phyloP scores from a whole-genome alignment of 2,797 vertebrate species.

The Muscicapa striata region DNA sequence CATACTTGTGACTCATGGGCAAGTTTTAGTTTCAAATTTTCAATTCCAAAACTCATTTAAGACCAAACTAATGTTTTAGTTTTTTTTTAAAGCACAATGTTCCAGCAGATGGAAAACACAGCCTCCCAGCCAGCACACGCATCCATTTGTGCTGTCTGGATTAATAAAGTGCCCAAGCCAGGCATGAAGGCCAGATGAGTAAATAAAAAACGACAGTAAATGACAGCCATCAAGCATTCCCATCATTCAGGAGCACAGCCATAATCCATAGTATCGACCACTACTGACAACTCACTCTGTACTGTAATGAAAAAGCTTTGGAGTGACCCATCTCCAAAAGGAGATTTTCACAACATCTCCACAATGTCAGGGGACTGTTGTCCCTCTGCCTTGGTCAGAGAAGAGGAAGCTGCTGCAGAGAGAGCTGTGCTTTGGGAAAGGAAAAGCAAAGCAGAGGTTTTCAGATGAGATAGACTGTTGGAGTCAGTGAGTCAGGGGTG shows the following conservation, averaged over 20 bases:
- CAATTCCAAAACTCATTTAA: background rate
- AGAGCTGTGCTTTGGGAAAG: background rate
- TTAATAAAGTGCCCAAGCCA: constrained; percentile 53
- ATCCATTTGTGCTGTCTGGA: constrained; percentile 48
- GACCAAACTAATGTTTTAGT: background rate
- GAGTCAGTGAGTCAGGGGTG: too few species aligned
- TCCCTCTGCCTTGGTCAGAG: background rate
- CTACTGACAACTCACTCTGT: constrained; percentile 44
- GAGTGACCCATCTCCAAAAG: background rate
- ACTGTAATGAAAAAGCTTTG: constrained; percentile 33
- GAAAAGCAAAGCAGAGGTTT: background rate
- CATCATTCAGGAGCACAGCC: constrained; percentile 28
- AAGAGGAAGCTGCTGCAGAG: background rate
- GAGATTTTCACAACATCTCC: background rate
- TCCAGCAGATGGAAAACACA: background rate
- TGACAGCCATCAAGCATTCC: constrained; percentile 62
- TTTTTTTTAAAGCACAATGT: background rate
- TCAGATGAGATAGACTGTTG: background rate
- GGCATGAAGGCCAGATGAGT: constrained; percentile 53
- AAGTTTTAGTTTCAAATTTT: background rate
- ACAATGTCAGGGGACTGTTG: fast-evolving
- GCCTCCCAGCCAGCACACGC: background rate
- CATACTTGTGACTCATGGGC: background rate
- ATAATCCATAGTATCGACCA: constrained; percentile 47
- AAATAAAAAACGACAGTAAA: constrained; percentile 64